Conservation (phyloP, 2,888 invertebrate species). For the Polydesmus complanatus region DNA sequence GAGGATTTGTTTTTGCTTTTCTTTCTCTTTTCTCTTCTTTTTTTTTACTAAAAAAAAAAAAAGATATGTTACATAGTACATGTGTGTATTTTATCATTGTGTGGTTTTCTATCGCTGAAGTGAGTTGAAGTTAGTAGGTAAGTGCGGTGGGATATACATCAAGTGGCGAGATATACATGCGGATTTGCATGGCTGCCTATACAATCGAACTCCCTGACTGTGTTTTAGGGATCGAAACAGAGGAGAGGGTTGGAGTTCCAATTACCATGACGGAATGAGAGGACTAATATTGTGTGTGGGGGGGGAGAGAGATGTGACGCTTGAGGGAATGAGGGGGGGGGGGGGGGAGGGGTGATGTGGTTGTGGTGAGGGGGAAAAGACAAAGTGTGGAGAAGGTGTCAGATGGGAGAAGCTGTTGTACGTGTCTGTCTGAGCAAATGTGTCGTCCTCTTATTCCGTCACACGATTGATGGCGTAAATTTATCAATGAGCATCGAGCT, state of each 20-base stretch:
- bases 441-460: neutral
- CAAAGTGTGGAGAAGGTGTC: neutral
- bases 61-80: neutral
- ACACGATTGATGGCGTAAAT: slow-evolving; percentile 14
- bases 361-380: too few species aligned
- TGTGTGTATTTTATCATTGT: neutral
- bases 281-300: neutral
- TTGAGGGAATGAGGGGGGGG: neutral
- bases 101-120: neutral
- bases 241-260: neutral
- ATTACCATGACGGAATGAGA: neutral
- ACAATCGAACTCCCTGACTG: neutral
- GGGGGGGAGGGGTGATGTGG: neutral
- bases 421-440: neutral
- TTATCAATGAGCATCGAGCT: slow-evolving; percentile 12
- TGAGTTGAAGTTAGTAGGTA: neutral
- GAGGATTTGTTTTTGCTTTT: too few species aligned
- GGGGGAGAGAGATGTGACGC: neutral
- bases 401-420: neutral
- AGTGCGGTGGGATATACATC: neutral
- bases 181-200: neutral
- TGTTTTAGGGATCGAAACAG: neutral
- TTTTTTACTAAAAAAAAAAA: too few species aligned
- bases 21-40: too few species aligned
- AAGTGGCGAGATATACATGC: neutral